Evolutionary conservation across 1,140 invertebrate species (phyloP).

Genomic region (Aplysia californica): DNA sequence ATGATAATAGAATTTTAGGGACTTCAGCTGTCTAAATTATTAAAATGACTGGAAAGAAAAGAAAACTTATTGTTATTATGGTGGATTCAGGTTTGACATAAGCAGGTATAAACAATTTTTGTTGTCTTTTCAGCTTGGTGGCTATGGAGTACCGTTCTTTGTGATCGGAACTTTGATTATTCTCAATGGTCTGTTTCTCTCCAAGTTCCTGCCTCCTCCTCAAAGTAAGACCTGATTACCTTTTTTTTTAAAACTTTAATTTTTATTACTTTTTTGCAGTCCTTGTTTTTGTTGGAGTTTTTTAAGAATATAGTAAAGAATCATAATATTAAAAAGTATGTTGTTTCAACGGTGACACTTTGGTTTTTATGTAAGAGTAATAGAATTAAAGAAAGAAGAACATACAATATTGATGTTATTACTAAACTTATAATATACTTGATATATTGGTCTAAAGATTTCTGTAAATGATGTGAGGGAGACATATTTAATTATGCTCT

Average conservation of each 20-base stretch:
- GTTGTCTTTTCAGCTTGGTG: conserved; percentile 71
- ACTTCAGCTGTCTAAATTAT: no score
- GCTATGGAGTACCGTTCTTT: conserved; percentile 88
- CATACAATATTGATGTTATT: not conserved
- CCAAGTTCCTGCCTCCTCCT: not conserved
- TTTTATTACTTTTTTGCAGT: not conserved
- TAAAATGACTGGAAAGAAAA: no score
- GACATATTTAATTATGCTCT: no score
- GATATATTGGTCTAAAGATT: no score
- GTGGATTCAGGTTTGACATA: no score
- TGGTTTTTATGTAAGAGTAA: not conserved
- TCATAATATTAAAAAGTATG: no score
- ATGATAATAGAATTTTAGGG: no score
- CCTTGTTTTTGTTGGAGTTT: not conserved
- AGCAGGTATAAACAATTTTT: no score
- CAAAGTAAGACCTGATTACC: not conserved
- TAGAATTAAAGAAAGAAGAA: not conserved
- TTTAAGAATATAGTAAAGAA: not conserved
- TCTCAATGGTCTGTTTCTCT: not conserved
- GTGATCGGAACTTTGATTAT: conserved; percentile 80
- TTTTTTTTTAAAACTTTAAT: not conserved
- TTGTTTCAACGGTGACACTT: not conserved
- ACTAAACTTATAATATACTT: no score
- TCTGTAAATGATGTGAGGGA: no score
- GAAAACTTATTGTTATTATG: no score